Evolutionary conservation across 2,797 vertebrate species (phyloP).

Genomic region (Macropus fuliginosus): DNA sequence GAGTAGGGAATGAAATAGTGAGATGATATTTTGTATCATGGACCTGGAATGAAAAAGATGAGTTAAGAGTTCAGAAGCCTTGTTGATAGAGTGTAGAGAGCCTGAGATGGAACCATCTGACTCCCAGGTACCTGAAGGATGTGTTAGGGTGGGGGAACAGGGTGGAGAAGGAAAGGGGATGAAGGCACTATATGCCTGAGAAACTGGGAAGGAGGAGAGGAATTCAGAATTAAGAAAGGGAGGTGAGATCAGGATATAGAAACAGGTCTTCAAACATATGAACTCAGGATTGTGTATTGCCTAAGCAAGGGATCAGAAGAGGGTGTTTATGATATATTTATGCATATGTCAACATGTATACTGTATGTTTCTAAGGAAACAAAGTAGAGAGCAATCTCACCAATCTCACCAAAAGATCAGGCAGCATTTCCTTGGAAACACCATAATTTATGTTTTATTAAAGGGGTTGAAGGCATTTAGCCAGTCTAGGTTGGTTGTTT

Average conservation of each 20-base stretch:
- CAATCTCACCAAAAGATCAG: no score
- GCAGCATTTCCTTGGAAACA: not conserved
- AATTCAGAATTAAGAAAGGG: not conserved
- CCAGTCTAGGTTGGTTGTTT: no score
- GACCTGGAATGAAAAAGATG: not conserved
- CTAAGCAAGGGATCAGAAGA: not conserved
- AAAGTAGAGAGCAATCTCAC: not conserved
- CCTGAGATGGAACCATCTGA: not conserved
- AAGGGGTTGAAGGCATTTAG: no score
- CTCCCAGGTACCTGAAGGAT: not conserved
- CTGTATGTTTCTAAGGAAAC: not conserved
- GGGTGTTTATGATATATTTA: not conserved
- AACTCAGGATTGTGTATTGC: not conserved
- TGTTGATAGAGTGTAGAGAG: not conserved
- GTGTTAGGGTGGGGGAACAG: not conserved
- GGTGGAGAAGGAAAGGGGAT: not conserved
- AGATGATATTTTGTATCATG: not conserved
- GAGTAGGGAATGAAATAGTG: not conserved
- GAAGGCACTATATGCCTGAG: not conserved
- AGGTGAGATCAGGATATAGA: not conserved
- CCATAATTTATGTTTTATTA: not conserved
- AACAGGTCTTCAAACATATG: not conserved
- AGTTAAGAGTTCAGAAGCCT: no score
- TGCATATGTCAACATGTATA: not conserved
- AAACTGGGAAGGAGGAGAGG: not conserved